These are phyloP conservation scores for Campoplex capitator DNA, from an alignment of 2,888 invertebrate species.

Conservation along the genomic window DNA sequence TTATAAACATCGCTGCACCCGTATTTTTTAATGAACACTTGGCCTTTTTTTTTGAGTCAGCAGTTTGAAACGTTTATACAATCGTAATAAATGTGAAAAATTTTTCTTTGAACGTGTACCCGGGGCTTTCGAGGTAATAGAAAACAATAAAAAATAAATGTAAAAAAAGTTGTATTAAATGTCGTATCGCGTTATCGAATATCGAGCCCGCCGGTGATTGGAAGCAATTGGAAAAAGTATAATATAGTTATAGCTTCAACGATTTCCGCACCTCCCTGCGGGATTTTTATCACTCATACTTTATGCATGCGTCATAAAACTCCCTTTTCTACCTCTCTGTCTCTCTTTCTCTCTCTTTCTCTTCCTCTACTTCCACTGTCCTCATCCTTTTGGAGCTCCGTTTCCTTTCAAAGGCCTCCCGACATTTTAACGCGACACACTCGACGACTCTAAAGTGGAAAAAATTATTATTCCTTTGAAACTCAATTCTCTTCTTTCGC, in stretches of 20 bases:
- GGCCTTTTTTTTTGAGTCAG: neutral
- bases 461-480: slow-evolving; percentile 64
- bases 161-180: slow-evolving; percentile 16
- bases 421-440: slow-evolving; percentile 54
- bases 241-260: slow-evolving; percentile 22
- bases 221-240: slow-evolving; percentile 29
- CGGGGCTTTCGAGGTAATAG: slow-evolving; percentile 21
- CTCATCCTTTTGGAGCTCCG: slow-evolving; percentile 26
- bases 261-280: slow-evolving; percentile 32
- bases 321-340: slow-evolving; percentile 55
- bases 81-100: slow-evolving; percentile 19
- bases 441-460: slow-evolving; percentile 53
- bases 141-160: neutral
- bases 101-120: slow-evolving; percentile 4
- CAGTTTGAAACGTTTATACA: neutral
- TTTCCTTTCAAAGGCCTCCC: slow-evolving; percentile 54
- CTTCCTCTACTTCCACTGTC: slow-evolving; percentile 8
- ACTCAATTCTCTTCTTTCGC: slow-evolving; percentile 27
- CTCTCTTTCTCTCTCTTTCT: slow-evolving; percentile 48
- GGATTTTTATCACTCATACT: slow-evolving; percentile 75
- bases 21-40: slow-evolving; percentile 46
- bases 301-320: slow-evolving; percentile 76
- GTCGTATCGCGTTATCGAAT: slow-evolving; percentile 40
- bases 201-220: slow-evolving; percentile 40
- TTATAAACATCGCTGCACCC: slow-evolving; percentile 22